These are phyloP conservation scores for Plebejus argus DNA, from an alignment of 2,888 invertebrate genomes.

Conservation along the genomic window DNA sequence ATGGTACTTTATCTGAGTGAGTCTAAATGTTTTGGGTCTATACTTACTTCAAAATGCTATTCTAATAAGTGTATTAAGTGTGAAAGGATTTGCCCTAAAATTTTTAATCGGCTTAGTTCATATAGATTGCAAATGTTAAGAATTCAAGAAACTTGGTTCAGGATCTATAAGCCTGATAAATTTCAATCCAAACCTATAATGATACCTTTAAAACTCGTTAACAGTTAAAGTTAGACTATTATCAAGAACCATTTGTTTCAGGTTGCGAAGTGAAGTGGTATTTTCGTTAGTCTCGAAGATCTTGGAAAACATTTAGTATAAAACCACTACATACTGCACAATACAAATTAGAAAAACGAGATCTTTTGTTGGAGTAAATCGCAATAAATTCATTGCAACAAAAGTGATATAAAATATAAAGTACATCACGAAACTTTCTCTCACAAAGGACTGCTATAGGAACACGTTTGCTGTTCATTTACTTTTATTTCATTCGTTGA, in stretches of 20 bases:
- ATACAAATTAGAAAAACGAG: neutral
- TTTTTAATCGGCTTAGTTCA: too few relatives aligned
- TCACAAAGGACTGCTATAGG: conserved; percentile 24
- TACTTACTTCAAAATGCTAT: neutral
- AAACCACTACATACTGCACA: neutral
- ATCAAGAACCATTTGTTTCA: conserved; percentile 38
- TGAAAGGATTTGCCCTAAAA: neutral
- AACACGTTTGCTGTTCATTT: conserved; percentile 35
- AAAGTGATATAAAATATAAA: conserved; percentile 7
- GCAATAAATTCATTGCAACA: conserved; percentile 17
- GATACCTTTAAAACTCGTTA: conserved; percentile 45
- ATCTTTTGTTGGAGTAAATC: neutral
- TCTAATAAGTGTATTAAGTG: neutral
- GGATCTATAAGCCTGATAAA: conserved; percentile 34
- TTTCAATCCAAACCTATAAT: conserved; percentile 40
- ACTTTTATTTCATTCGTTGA: conserved; percentile 45
- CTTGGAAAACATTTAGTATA: neutral
- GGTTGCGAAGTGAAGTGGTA: neutral
- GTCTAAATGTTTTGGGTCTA: neutral
- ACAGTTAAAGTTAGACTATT: conserved; percentile 44
- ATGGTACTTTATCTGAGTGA: neutral
- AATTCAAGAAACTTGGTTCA: neutral
- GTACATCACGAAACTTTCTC: conserved; percentile 15
- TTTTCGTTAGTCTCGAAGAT: neutral
- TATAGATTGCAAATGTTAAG: too few relatives aligned